Evolutionary conservation across 1,140 invertebrate genomes (phyloP), one percentile per base, ranked within the genome.

Genomic region (Magallana angulata): DNA sequence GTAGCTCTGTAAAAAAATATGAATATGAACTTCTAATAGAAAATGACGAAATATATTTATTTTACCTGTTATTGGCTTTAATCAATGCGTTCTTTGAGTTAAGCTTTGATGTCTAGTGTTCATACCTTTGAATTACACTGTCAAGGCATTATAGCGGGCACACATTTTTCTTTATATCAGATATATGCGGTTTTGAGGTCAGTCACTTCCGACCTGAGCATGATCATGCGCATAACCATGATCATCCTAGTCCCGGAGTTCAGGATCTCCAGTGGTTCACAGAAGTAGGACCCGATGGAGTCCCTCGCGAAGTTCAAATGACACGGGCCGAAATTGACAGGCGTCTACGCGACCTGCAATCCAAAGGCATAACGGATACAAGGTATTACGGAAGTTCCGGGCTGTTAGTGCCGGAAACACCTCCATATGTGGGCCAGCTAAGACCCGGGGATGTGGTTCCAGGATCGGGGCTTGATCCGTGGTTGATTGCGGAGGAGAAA

Each of bases 231-330:
- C 60, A 64, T 64, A 18, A 14, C 16, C 60, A 64, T 64, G 12
- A 18, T 7, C 60, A 64, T 7, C 16, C 16, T 64, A 18, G 60
- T 16, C 18, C 7, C 12, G 68, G 18, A 1, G 24, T 11, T 11
- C 68, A 76, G 12, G 68, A 76, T 4, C 2, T 76, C 11, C 68
- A 76, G 36, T 76, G 68, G 68, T 76, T 76, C 24, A 76, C 68
- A 12, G 68, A 76, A 30, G 24, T 76, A 2, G 68, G 68, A 1
- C 68, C 68, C 5, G 68, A 76, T 30, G 68, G 68, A 76, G 24
- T 76, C 11, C 18, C 68, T 12, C 68, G 68, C 14, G 68, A 76
- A 30, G 68, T 76, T 30, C 68, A 76, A 24, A 12, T 76, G 24
- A 76, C 68, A 11, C 9, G 18, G 68, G 68, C 18, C 68, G 68